Evolutionary conservation across 2,113 vertebrate species (phyloP).

Genomic region (Cettia cetti): DNA sequence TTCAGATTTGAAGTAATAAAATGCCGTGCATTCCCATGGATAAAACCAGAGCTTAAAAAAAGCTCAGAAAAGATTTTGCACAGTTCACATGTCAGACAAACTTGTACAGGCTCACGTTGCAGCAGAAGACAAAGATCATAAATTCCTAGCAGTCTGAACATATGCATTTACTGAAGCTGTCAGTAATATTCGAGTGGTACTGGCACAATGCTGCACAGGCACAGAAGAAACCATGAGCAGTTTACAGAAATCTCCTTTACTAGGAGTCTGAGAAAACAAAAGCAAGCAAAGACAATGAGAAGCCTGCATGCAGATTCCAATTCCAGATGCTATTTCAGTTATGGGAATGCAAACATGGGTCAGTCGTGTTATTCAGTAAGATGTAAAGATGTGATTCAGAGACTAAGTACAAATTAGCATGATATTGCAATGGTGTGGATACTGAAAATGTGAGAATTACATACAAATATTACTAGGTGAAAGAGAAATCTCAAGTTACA

Average conservation of each 20-base stretch:
- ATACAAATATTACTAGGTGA: not conserved
- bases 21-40: conserved; percentile 39
- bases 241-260: not conserved
- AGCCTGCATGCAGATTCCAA: not conserved
- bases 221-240: not conserved
- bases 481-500: not conserved
- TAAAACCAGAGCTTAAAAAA: conserved; percentile 52
- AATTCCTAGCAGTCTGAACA: not conserved
- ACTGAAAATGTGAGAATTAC: not conserved
- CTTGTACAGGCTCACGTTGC: not conserved
- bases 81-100: conserved; percentile 29
- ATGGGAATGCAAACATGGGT: conserved; percentile 39
- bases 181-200: not conserved
- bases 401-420: not conserved
- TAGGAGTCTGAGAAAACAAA: not conserved
- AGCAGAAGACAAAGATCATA: conserved; percentile 18
- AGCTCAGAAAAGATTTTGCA: conserved; percentile 48
- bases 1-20: conserved; percentile 3
- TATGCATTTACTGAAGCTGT: not conserved
- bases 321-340: conserved; percentile 24
- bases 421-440: not conserved
- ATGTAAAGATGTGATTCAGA: not conserved
- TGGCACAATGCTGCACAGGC: not conserved
- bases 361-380: not conserved
- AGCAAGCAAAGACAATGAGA: conserved; percentile 6